Base-by-base conservation (phyloP, 1,140 invertebrate species). In the Drosophila dunni region DNA sequence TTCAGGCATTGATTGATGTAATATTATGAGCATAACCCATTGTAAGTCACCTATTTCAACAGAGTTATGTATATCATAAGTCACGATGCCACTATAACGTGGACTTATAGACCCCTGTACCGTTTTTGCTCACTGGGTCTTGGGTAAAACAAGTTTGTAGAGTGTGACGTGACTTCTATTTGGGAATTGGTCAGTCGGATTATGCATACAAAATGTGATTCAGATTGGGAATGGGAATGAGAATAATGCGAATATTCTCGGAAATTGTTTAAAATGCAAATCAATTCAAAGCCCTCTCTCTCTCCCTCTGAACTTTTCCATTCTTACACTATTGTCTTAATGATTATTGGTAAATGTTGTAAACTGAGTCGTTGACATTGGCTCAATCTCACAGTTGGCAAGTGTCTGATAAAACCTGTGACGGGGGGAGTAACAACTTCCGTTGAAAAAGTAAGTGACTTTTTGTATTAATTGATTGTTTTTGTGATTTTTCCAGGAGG, bases 401-500 rank as follows among this genome's bases (percentile, higher is more conserved):
- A 7, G 15, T 7, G 42, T 15, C 7, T 3, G 17, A 46, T 13
- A 8, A 15, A 17, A 29, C 24, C 24, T 2, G 56, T 1, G 13
- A 60, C n/a, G 29, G 45, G 45, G 45, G 33, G 7, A n/a, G 38
- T 11, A 7, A 11, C 34, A 11, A 57, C 34, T 70, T 75, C 72
- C 66, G 72, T 34, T 70, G 62, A 54, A 62, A 58, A 58, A 20
- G 34, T 34, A 13, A 36, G 29, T 40, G 17, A 20, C 17, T 20
- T 61, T 69, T 57, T 58, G 69, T 60, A 40, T 54, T 60, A 60
- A 75, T 70, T 56, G 67, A 54, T 68, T 45, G 58, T 63, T 15
- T 36, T 51, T 50, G 64, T 61, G 7, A 24, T 29, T 58, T 79
- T 91, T 79, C 71, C 77, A 91, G 90, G 90, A 91, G 83, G 78